These are phyloP conservation scores for Semicossyphus pulcher DNA, from an alignment of 2,113 vertebrate genomes.

Conservation along the genomic window DNA sequence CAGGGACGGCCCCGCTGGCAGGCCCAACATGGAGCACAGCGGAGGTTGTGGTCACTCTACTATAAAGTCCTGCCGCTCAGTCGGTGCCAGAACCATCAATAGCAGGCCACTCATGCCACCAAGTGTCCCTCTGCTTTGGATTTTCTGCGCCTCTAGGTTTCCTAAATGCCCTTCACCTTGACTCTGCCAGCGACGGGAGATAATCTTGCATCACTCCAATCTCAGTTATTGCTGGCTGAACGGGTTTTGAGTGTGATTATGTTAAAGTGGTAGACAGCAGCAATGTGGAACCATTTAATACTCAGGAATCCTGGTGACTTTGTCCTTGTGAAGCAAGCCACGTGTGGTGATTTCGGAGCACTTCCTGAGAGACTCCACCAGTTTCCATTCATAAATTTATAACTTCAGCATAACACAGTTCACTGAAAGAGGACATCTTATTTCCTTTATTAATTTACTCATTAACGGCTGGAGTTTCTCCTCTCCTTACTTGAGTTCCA, in stretches of 20 bases:
- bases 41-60: conserved; percentile 34
- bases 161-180: conserved; percentile 58
- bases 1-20: conserved; percentile 56
- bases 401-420: conserved; percentile 7
- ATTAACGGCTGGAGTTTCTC: conserved; percentile 53
- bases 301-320: conserved; percentile 46
- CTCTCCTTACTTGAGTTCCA: conserved; percentile 29
- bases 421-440: conserved; percentile 39
- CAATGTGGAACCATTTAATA: conserved; percentile 50
- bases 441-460: conserved; percentile 62
- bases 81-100: conserved; percentile 60
- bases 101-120: conserved; percentile 40
- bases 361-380: conserved; percentile 33
- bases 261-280: conserved; percentile 39
- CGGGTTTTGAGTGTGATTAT: conserved; percentile 63
- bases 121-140: conserved; percentile 40
- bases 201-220: conserved; percentile 74
- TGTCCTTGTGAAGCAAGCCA: conserved; percentile 55
- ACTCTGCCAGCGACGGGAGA: conserved; percentile 44
- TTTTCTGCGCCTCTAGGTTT: conserved; percentile 6
- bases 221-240: conserved; percentile 57
- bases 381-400: conserved; percentile 65
- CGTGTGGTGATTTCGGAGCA: conserved; percentile 34
- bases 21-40: conserved; percentile 24
- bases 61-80: conserved; percentile 7